Base-by-base conservation (phyloP, 2,888 invertebrate species). In the Pristionchus fissidentatus region DNA sequence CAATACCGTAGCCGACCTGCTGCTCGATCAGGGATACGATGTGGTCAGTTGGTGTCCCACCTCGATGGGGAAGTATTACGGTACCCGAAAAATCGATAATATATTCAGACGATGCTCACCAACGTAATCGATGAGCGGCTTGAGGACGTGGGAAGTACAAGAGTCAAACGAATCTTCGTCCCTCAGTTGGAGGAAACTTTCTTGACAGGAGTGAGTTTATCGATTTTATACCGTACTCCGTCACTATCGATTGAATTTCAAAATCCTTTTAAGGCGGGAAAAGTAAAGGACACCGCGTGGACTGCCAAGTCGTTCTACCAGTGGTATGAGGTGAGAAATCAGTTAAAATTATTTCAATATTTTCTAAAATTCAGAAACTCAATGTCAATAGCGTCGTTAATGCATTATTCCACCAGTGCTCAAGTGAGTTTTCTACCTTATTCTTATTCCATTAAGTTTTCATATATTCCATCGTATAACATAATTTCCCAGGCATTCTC, bases 1-100 rank as follows among this genome's bases (percentile, higher is more conserved):
- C 60, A 85, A 84, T 0, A 62, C 80, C 0, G 82, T 87, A 3
- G 86, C 87, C 2, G 87, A 87, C 60, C 82, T 80, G 57, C 55
- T 87, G 55, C 85, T 85, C 3, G 85, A 87, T 82, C 85, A 84
- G 5, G 87, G 86, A 66, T 85, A 85, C 35, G 84, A 87, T 83
- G 87, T 87, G 85, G 87, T 87, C 5, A 26, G 85, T 84, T 19
- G 2, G 22, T 7, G 32, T 22, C 10, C 22, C 29, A 10, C 57
- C 29, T 22, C 22, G 15, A 15, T 15, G 26, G n/a, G 29, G 19
- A 1, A 70, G 26, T 1, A 57, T 57, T 29, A n/a, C 5, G 22
- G 7, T 29, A 29, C 8, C 57, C 8, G n/a, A 8, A 32, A 3
- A 15, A 35, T 15, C 2, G 3, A 8, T 32, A 35, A 10, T 32